Percentiles rank a stretch among this genome's conserved stretches.
Evolutionary conservation across 1,140 invertebrate genomes (phyloP).

Genomic region (Charaxes varanes): DNA sequence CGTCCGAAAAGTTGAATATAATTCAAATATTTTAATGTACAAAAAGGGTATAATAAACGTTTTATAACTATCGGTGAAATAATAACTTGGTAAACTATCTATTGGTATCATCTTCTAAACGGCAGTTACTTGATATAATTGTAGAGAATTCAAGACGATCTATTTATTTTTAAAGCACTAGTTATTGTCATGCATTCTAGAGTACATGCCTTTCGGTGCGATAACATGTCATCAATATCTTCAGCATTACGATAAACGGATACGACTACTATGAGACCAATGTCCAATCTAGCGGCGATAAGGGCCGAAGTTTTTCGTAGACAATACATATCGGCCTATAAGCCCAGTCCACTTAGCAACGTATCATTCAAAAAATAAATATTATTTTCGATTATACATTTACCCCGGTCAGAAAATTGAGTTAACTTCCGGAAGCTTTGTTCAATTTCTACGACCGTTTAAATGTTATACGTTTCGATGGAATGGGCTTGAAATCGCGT

Average conservation of each 20-base stretch:
- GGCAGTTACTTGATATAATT: constrained; percentile 10
- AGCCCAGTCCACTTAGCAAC: constrained; percentile 11
- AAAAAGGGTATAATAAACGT: constrained; percentile 5
- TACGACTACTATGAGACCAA: constrained; percentile 47
- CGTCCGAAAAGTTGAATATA: constrained; percentile 18
- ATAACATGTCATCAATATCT: constrained; percentile 17
- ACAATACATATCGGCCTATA: constrained; percentile 12
- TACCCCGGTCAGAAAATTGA: too few relatives aligned
- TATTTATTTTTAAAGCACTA: constrained; percentile 55
- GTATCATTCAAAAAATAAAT: too few relatives aligned
- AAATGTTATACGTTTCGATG: constrained; percentile 8
- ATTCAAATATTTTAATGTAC: constrained; percentile 10
- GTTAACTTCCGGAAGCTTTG: too few relatives aligned
- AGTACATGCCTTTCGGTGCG: constrained; percentile 23
- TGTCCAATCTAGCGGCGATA: constrained; percentile 26
- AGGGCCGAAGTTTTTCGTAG: constrained; percentile 5
- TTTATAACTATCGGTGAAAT: constrained; percentile 10
- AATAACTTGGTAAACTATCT: too few relatives aligned
- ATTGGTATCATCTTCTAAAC: too few relatives aligned
- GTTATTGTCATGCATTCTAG: constrained; percentile 70
- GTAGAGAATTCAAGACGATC: constrained; percentile 5
- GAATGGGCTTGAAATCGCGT: constrained; percentile 14
- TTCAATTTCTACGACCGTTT: neutral
- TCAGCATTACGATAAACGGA: constrained; percentile 21
- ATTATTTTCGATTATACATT: neutral